Percentiles rank a stretch among this genome's conserved stretches.
These are phyloP conservation scores for Anthophora plumipes DNA, from an alignment of 2,888 invertebrate genomes.

Conservation along the genomic window DNA sequence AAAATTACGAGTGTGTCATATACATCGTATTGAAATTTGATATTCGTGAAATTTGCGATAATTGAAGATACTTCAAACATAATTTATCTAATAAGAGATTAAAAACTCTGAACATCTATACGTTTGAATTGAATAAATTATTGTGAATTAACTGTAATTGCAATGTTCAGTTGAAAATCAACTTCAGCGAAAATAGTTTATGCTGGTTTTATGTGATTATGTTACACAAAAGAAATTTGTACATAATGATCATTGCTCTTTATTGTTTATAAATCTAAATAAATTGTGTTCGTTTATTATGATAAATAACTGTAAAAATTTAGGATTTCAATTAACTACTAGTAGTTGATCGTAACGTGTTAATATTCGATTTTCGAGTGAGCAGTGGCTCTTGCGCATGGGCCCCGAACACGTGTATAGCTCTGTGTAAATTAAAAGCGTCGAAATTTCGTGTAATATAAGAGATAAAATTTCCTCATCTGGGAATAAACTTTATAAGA, in stretches of 20 bases:
- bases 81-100: background rate
- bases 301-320: background rate
- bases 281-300: background rate
- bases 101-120: background rate
- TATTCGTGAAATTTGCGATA: background rate
- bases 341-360: background rate
- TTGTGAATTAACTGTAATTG: background rate
- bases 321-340: conserved; percentile 11
- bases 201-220: background rate
- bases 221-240: background rate
- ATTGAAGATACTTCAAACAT: background rate
- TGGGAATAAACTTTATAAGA: background rate
- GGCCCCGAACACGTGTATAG: background rate
- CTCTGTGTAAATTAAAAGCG: background rate
- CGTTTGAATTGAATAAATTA: background rate
- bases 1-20: conserved; percentile 6
- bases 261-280: too few species aligned
- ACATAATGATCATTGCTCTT: background rate
- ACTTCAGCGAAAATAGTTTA: background rate
- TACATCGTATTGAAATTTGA: conserved; percentile 14
- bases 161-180: background rate
- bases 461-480: background rate
- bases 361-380: background rate
- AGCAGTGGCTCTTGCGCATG: background rate
- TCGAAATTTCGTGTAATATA: background rate